Evolutionary conservation across 2,113 vertebrate species (phyloP), one percentile per base, ranked within the genome.

Genomic region (Acrocephalus arundinaceus): DNA sequence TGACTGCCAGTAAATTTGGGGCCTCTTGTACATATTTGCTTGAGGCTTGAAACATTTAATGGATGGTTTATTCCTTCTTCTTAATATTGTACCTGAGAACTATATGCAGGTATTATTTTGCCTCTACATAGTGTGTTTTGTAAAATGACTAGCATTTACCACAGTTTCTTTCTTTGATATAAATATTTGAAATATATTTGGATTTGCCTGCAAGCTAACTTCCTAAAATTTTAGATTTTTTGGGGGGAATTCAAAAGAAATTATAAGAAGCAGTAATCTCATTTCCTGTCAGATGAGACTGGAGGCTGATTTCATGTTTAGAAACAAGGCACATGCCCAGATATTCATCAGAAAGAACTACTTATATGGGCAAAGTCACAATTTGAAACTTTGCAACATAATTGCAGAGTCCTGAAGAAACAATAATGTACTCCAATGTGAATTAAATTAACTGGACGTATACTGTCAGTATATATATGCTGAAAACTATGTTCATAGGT

Each of bases 381-480:
- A 10, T 55, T 94, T 91, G 63, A 96, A 92, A 55, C 7, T 39
- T 79, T 73, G 30, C 15, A 74, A 79, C 7, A 46, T 35, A 31
- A 84, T 83, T 86, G 90, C 73, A 74, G 39, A 91, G 79, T 83
- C 35, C 35, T 67, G 87, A 86, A 86, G 61, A 94, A 97, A 87
- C 31, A 72, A 59, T 95, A 88, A 94, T 41, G 35, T 67, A 74
- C 28, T 87, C 62, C 73, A 94, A 54, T 77, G 54, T 92, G 77
- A 93, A 87, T 96, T 96, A 97, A 97, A 97, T 95, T 89, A 97
- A 93, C 77, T 77, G 85, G 83, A 96, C 68, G 62, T 74, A 90
- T 35, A 62, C 52, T 94, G 81, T 57, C 61, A 74, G 52, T 28
- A 28, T 6, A 39, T n/a, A 39, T 87, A 54, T 39, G 25, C 15